phyloP scores from a whole-genome alignment of 2,888 invertebrate genomes.

The Gordius sp. region DNA sequence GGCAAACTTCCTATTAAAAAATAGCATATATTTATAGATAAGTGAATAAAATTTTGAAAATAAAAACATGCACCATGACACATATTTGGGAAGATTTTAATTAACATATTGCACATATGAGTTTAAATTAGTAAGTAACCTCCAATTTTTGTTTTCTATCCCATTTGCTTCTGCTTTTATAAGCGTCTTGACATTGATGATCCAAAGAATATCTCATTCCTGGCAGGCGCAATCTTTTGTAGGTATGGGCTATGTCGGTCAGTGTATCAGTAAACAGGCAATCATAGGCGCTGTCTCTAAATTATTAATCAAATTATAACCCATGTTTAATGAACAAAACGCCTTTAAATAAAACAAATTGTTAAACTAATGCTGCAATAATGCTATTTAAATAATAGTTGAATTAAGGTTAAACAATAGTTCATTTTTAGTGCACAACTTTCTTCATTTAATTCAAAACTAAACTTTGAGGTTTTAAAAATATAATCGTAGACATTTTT shows the following conservation, averaged over 20 bases:
- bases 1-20: neutral
- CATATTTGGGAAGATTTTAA: too few relatives aligned
- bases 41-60: neutral
- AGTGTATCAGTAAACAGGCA: neutral
- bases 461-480: too few relatives aligned
- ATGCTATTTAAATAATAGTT: too few relatives aligned
- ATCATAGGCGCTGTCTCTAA: neutral
- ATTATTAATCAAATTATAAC: neutral
- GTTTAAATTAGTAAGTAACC: neutral
- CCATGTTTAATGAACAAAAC: too few relatives aligned
- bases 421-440: too few relatives aligned
- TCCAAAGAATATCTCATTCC: neutral
- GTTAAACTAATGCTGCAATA: too few relatives aligned
- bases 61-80: neutral
- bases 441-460: too few relatives aligned
- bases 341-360: too few relatives aligned
- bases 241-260: neutral
- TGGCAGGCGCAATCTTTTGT: neutral
- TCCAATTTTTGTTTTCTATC: neutral
- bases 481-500: too few relatives aligned
- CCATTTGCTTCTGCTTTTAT: neutral
- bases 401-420: too few relatives aligned
- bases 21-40: neutral
- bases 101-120: neutral
- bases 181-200: conserved; percentile 3